Conservation (phyloP, 2,797 vertebrate genomes). For the Lagothrix lagotricha region DNA sequence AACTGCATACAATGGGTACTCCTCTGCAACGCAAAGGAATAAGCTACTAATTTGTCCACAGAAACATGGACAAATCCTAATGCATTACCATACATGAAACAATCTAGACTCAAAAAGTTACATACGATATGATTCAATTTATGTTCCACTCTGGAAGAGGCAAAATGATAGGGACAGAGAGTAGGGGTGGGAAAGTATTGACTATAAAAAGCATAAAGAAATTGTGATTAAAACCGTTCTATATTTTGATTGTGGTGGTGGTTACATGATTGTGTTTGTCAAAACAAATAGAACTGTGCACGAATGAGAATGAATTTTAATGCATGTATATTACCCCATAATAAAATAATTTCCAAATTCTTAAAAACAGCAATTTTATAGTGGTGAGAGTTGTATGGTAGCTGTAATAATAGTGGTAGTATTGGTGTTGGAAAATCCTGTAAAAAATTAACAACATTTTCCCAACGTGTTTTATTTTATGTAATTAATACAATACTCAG, state of each 20-base stretch:
- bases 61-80: neutral
- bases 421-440: neutral
- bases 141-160: neutral
- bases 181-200: neutral
- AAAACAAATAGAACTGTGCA: neutral
- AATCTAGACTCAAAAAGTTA: neutral
- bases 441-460: neutral
- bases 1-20: neutral
- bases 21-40: neutral
- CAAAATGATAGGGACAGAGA: neutral
- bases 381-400: neutral
- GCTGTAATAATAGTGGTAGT: neutral
- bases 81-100: neutral
- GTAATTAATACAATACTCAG: neutral
- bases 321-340: neutral
- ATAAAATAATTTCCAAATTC: neutral
- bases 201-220: neutral
- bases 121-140: neutral
- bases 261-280: neutral
- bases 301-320: neutral
- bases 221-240: neutral
- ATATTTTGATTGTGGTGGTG: neutral
- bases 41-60: neutral
- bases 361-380: neutral
- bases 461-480: neutral